These are phyloP conservation scores for Polydrusus cervinus DNA, from an alignment of 2,888 invertebrate genomes.

Conservation along the genomic window DNA sequence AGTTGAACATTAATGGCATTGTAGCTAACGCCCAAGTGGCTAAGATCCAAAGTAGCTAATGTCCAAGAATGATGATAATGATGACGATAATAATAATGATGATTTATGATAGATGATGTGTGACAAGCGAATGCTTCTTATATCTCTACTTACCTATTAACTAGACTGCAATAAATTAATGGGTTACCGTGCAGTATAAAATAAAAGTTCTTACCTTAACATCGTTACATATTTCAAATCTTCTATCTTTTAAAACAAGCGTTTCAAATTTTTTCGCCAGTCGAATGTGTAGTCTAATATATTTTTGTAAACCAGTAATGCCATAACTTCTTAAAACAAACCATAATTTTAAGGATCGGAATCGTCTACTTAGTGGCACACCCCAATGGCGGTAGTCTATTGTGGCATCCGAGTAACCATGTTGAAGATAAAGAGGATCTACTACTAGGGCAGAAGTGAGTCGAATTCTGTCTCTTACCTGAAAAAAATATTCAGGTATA, in stretches of 20 bases:
- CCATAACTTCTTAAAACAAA: slow-evolving; percentile 97
- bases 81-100: too few relatives aligned
- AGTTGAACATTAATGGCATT: too few relatives aligned
- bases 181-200: too few relatives aligned
- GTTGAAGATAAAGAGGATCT: slow-evolving; percentile 97
- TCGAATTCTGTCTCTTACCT: slow-evolving; percentile 68
- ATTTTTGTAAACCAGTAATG: slow-evolving; percentile 92
- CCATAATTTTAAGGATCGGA: slow-evolving; percentile 97
- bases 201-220: slow-evolving; percentile 80
- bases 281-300: slow-evolving; percentile 92
- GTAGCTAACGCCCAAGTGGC: too few relatives aligned
- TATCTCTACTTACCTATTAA: too few relatives aligned
- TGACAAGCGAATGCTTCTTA: too few relatives aligned
- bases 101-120: too few relatives aligned
- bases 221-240: slow-evolving; percentile 94
- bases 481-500: slow-evolving; percentile 66
- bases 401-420: slow-evolving; percentile 93
- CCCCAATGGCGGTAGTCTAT: slow-evolving; percentile 99
- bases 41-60: too few relatives aligned
- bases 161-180: too few relatives aligned
- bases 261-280: slow-evolving; percentile 93
- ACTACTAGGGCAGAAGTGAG: slow-evolving; percentile 97
- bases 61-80: too few relatives aligned
- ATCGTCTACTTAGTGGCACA: slow-evolving; percentile 94
- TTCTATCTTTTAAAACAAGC: slow-evolving; percentile 84